These are phyloP conservation scores for Anisognathus igniventris DNA, from an alignment of 2,797 vertebrate genomes.

Conservation along the genomic window DNA sequence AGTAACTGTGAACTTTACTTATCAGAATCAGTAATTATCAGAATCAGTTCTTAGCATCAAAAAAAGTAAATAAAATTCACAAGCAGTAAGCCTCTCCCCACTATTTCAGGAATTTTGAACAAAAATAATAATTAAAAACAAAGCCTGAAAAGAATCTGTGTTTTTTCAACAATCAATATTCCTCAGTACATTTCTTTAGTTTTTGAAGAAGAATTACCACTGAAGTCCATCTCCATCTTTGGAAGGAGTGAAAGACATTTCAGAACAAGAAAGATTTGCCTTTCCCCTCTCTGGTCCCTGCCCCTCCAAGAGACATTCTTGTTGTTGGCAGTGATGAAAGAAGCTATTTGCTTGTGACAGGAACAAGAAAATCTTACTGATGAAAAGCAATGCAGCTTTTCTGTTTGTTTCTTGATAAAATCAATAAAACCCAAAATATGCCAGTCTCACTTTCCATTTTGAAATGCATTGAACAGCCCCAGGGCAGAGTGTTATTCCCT, in stretches of 20 bases:
- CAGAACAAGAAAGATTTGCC: not conserved
- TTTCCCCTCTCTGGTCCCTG: not conserved
- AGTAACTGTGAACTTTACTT: not conserved
- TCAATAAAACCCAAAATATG: slow-evolving; percentile 24
- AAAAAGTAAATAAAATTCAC: not conserved
- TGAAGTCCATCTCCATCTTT: not conserved
- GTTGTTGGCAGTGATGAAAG: not conserved
- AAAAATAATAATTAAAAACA: not conserved
- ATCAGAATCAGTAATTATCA: not conserved
- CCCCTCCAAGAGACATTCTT: not conserved
- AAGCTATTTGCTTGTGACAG: slow-evolving; percentile 13
- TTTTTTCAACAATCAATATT: not conserved
- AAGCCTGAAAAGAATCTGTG: not conserved
- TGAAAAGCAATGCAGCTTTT: not conserved
- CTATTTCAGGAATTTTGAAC: not conserved
- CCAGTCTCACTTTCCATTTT: slow-evolving; percentile 13
- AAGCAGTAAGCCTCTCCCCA: not conserved
- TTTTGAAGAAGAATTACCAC: not conserved
- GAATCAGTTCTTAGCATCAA: not conserved
- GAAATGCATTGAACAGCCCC: not conserved
- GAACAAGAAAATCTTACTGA: slow-evolving; percentile 1
- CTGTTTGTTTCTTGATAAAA: slow-evolving; percentile 3
- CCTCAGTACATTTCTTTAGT: not conserved
- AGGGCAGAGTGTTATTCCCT: slow-evolving; percentile 11
- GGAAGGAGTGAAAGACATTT: not conserved